Percentiles rank a stretch among this genome's conserved stretches.
Evolutionary conservation across 1,140 invertebrate genomes (phyloP).

Genomic region (Ceratitis capitata): DNA sequence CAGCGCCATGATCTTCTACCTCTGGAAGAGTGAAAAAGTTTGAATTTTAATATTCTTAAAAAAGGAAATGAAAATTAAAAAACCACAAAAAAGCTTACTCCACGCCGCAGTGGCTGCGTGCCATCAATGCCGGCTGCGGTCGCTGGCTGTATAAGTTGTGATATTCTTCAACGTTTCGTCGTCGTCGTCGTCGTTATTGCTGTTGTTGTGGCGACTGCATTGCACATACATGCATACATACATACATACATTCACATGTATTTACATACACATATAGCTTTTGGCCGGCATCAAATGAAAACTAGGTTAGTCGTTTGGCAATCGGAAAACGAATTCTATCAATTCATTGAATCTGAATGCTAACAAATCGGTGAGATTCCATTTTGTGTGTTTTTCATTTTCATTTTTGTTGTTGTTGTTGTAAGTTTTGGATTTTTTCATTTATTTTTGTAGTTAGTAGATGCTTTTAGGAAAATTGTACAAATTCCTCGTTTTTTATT

Average conservation of each 20-base stretch:
- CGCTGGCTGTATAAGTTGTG: neutral
- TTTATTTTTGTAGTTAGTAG: neutral
- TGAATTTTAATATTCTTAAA: too few relatives aligned
- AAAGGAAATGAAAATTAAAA: neutral
- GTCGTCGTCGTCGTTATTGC: too few relatives aligned
- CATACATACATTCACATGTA: too few relatives aligned
- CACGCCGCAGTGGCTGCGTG: neutral
- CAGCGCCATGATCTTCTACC: neutral
- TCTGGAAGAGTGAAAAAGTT: too few relatives aligned
- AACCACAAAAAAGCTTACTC: neutral
- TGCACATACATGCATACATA: too few relatives aligned
- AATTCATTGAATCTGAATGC: slow-evolving; percentile 6
- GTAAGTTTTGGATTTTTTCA: too few relatives aligned
- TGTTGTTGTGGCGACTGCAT: neutral
- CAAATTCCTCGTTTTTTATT: neutral
- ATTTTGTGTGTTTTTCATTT: neutral
- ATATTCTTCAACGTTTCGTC: too few relatives aligned
- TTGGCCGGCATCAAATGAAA: neutral
- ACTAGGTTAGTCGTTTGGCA: neutral
- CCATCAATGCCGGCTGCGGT: neutral
- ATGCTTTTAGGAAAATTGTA: neutral
- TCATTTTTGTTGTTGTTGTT: neutral
- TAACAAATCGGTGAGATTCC: neutral
- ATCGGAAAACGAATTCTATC: neutral
- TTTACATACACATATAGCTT: too few relatives aligned